These are phyloP conservation scores for Bombus sibiricus DNA, from an alignment of 1,140 invertebrate species.

Conservation along the genomic window DNA sequence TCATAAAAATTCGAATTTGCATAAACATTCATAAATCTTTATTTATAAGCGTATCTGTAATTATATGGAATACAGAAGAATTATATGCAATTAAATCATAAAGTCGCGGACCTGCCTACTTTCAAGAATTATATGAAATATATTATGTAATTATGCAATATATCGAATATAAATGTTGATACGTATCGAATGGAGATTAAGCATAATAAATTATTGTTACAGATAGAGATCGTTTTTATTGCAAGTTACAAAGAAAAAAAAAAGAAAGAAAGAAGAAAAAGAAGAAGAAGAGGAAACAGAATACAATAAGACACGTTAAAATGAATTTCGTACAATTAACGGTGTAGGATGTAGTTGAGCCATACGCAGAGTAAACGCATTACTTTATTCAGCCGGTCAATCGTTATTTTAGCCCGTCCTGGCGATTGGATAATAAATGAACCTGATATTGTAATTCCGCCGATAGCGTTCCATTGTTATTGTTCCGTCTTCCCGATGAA, in stretches of 20 bases:
- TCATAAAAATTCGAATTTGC: too few species aligned
- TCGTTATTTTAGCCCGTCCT: neutral
- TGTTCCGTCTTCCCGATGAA: conserved; percentile 39
- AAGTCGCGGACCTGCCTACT: neutral
- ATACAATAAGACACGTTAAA: neutral
- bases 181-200: neutral
- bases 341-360: too few species aligned
- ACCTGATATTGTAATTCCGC: conserved; percentile 27
- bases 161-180: neutral
- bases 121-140: neutral
- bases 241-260: too few species aligned
- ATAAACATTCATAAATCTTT: neutral
- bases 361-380: neutral
- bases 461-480: conserved; percentile 28
- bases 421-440: conserved; percentile 42
- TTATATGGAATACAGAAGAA: neutral
- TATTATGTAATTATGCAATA: neutral
- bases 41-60: neutral
- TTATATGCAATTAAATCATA: neutral
- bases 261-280: too few species aligned
- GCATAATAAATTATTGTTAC: neutral
- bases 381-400: neutral
- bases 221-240: neutral
- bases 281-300: neutral
- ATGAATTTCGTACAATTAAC: neutral